Percentiles rank a stretch among this genome's conserved stretches.
Conservation (phyloP, 1,140 invertebrate species). For the Cydia fagiglandana region DNA sequence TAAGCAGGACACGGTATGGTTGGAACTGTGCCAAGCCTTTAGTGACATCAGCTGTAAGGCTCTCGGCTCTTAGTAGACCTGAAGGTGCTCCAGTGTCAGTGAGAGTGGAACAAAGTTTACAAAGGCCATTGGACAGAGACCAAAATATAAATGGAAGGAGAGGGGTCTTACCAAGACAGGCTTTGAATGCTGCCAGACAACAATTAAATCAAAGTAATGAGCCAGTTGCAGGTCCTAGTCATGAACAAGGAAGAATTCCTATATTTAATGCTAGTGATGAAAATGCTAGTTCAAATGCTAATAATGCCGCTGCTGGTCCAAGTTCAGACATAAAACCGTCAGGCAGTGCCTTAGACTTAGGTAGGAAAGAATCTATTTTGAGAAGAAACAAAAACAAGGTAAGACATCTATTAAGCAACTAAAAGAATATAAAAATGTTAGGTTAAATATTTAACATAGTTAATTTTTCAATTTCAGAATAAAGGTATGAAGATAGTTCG, state of each 20-base stretch:
- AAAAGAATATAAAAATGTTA: background rate
- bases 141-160: constrained; percentile 86
- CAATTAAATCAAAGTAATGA: constrained; percentile 48
- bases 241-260: constrained; percentile 51
- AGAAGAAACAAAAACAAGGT: constrained; percentile 72
- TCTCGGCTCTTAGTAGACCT: constrained; percentile 65
- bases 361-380: constrained; percentile 58
- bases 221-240: constrained; percentile 67
- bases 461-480: constrained; percentile 61
- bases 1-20: constrained; percentile 81
- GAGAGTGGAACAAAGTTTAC: constrained; percentile 70
- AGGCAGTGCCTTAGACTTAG: constrained; percentile 51
- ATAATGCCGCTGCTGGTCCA: constrained; percentile 45
- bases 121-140: constrained; percentile 81
- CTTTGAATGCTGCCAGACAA: constrained; percentile 40
- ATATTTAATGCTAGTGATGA: constrained; percentile 44
- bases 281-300: constrained; percentile 47
- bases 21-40: constrained; percentile 73
- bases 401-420: constrained; percentile 10
- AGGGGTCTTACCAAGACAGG: constrained; percentile 80
- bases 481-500: constrained; percentile 75
- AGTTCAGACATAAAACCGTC: constrained; percentile 52
- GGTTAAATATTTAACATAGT: background rate
- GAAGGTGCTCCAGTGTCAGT: constrained; percentile 66
- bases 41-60: constrained; percentile 71